Base-by-base conservation (phyloP, 1,140 invertebrate species). In the Rhopalosiphum padi region DNA sequence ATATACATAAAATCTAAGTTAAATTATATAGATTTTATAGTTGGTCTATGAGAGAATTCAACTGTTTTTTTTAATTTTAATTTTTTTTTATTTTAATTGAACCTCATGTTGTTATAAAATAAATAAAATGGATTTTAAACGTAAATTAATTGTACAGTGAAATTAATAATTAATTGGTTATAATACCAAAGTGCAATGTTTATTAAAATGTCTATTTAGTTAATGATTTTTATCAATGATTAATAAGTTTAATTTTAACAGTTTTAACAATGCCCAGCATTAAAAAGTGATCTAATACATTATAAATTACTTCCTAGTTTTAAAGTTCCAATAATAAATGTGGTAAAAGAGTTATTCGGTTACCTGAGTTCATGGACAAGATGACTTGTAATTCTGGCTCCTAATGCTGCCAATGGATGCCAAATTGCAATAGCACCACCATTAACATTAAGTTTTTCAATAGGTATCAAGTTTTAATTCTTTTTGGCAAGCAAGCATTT, bases 341-440 rank as follows among this genome's bases (percentile, higher is more conserved):
- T 91, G 1, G n/a, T 53, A 86, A n/a, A 51, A n/a, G 37, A 89
- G 68, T 48, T 9, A 77, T 3, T 43, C 0, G 22, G 35, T 95
- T 95, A 99, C 98, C 97, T 97, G 86, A 99, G 96, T 96, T 99
- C 98, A 95, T 99, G 97, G 51, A 98, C 97, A 21, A 99, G 96
- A 95, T 99, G 99, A 23, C 97, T 96, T 5, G 98, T 99, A 94
- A 99, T 99, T 95, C 99, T 96, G 23, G 98, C 96, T 88, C 99
- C 99, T 91, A 98, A 99, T 48, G 99, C 98, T 68, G 96, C 99
- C 22, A 99, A 96, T 46, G 99, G 99, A 96, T 99, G 99, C 90
- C 99, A 99, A n/a, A 99, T 94, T 82, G 99, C 98, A 95, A 99
- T 99, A 93, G 99, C 99, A 77, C 99, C 99, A 60, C 99, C 99